Base-by-base conservation (phyloP, 2,113 vertebrate species). In the Rhinolophus sinicus region DNA sequence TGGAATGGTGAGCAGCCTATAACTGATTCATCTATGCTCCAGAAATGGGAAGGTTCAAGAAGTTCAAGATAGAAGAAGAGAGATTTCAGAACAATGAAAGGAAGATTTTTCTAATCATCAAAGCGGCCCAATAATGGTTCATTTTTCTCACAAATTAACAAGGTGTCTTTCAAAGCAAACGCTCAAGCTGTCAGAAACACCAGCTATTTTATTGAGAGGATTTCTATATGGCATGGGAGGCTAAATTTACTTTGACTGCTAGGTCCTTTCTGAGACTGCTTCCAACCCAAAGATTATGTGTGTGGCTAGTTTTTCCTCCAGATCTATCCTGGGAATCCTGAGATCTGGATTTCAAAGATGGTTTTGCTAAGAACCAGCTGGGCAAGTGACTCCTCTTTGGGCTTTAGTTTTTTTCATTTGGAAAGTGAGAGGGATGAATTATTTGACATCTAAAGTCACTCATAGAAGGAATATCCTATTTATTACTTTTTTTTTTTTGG, bases 91-190 rank as follows among this genome's bases (percentile, higher is more conserved):
- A 72, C 1, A 30, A 47, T 6, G 52, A 73, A 52, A 62, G 24
- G 21, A 91, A 92, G 54, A 52, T 50, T 52, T 44, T 78, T 88
- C 28, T 92, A 75, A 44, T 81, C 67, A 22, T 60, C 26, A 40
- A 76, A 96, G 10, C 40, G 72, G 28, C 10, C 47, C 18, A 14
- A 24, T 62, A 47, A 72, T 44, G n/a, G 19, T 70, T 6, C 47
- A 28, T 58, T 38, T 87, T 80, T 89, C 30, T 93, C 47, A 67
- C 35, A 83, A 78, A 94, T 87, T n/a, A 88, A 16, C 33, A 22
- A 89, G 75, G 38, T 52, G 13, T 1, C 13, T 88, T 96, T 93
- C 58, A 84, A 83, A 93, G 22, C 62, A 96, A 86, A 75, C 44
- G 19, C 15, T 85, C 11, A 70, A 93, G 40, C 24, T 85, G 13